phyloP scores from a whole-genome alignment of 2,113 vertebrate species.

The Poecilia latipinna region DNA sequence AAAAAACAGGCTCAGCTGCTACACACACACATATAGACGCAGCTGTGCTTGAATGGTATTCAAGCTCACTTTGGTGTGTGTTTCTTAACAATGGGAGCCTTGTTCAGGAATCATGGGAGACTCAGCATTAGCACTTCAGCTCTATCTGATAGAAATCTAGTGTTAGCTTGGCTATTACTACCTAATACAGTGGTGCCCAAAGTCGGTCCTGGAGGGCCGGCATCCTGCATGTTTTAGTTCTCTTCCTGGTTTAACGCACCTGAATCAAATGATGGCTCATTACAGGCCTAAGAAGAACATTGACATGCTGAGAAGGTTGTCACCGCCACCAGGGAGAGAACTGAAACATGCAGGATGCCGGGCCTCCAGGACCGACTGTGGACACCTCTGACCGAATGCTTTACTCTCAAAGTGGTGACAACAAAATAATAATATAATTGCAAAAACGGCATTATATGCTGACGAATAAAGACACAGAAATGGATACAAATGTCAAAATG shows the following conservation, averaged over 20 bases:
- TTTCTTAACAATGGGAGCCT: conserved; percentile 52
- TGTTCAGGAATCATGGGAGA: conserved; percentile 51
- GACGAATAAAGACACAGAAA: background rate
- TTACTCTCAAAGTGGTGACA: too few relatives aligned
- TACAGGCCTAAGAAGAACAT: too few relatives aligned
- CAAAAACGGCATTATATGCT: background rate
- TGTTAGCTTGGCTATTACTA: conserved; percentile 30
- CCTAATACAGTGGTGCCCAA: background rate
- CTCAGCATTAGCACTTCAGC: conserved; percentile 53
- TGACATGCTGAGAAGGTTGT: too few relatives aligned
- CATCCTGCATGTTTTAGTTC: too few relatives aligned
- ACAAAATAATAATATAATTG: too few relatives aligned
- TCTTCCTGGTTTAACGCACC: too few relatives aligned
- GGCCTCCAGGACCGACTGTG: too few relatives aligned
- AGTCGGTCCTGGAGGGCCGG: too few relatives aligned
- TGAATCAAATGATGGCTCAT: too few relatives aligned
- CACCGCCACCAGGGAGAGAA: too few relatives aligned
- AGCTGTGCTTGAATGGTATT: conserved; percentile 44
- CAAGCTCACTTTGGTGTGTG: conserved; percentile 40
- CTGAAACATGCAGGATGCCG: too few relatives aligned
- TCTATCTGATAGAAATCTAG: conserved; percentile 35
- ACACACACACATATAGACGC: conserved; percentile 23
- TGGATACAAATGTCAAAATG: background rate
- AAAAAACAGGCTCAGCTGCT: conserved; percentile 27
- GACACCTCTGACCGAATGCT: too few relatives aligned